Conservation (phyloP, 2,113 vertebrate species). For the Meleagris gallopavo region DNA sequence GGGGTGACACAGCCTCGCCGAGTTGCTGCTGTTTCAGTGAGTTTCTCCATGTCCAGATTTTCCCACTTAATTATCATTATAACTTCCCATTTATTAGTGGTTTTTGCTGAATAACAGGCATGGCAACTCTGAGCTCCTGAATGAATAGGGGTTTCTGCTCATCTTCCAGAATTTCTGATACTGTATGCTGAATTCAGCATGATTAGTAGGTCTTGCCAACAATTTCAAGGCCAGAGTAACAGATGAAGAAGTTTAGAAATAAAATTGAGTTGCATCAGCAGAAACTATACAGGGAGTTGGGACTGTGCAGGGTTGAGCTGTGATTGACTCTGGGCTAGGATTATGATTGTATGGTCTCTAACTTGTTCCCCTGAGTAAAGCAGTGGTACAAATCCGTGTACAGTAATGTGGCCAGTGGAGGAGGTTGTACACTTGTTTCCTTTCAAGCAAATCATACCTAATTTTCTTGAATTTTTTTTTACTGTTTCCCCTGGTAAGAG, state of each 20-base stretch:
- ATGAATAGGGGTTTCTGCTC: background rate
- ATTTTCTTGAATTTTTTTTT: background rate
- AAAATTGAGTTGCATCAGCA: background rate
- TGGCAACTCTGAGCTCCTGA: background rate
- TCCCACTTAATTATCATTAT: background rate
- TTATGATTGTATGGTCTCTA: background rate
- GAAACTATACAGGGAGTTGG: background rate
- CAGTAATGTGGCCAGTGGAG: background rate
- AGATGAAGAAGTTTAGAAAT: conserved; percentile 21
- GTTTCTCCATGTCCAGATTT: conserved; percentile 30
- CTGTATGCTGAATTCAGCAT: background rate
- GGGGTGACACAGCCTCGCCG: conserved; percentile 96
- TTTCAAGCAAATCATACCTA: background rate
- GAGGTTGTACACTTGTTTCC: background rate
- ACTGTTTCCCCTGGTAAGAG: background rate
- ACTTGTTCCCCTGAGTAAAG: background rate
- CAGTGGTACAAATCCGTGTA: background rate
- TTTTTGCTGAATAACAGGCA: background rate
- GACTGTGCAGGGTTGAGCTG: background rate
- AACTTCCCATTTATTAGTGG: background rate
- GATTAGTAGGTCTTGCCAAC: background rate
- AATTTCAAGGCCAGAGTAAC: background rate
- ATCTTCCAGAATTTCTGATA: background rate
- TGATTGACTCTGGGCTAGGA: background rate
- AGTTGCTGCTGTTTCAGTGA: conserved; percentile 94